phyloP scores from a whole-genome alignment of 2,797 vertebrate species.

The Semaprochilodus insignis region DNA sequence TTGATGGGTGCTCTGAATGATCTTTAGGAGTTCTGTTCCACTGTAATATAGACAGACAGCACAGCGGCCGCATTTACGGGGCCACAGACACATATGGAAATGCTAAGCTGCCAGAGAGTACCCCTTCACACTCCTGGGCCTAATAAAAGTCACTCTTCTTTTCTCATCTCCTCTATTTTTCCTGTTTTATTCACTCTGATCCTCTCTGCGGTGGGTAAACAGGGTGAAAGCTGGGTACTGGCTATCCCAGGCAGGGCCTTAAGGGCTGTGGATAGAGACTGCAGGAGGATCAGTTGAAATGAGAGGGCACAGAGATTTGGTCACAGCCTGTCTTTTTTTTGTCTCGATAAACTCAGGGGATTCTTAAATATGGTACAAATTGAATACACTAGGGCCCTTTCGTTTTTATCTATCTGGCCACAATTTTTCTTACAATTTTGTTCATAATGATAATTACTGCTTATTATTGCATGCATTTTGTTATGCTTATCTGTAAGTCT shows the following conservation, averaged over 20 bases:
- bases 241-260: neutral
- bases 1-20: constrained; percentile 42
- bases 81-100: constrained; percentile 58
- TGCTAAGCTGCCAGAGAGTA: constrained; percentile 32
- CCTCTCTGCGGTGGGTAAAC: constrained; percentile 29
- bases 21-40: constrained; percentile 40
- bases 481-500: neutral
- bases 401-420: neutral
- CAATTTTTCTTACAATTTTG: neutral
- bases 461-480: neutral
- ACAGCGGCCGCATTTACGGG: constrained; percentile 35
- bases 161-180: constrained; percentile 29
- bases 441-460: neutral
- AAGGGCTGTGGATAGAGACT: neutral
- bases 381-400: neutral
- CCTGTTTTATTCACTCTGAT: constrained; percentile 35
- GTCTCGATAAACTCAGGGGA: neutral
- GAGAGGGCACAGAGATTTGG: constrained; percentile 2
- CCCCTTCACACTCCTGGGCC: constrained; percentile 26
- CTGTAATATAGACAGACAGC: constrained; percentile 38
- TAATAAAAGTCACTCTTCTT: constrained; percentile 53
- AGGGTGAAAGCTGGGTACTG: neutral
- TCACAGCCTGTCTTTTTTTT: constrained; percentile 16
- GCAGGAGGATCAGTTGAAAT: neutral
- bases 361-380: neutral